A percentile compares a stretch with the other conserved stretches of the same genome.
These are phyloP conservation scores for Drosophila histrio DNA, from an alignment of 2,888 invertebrate genomes.

Conservation along the genomic window DNA sequence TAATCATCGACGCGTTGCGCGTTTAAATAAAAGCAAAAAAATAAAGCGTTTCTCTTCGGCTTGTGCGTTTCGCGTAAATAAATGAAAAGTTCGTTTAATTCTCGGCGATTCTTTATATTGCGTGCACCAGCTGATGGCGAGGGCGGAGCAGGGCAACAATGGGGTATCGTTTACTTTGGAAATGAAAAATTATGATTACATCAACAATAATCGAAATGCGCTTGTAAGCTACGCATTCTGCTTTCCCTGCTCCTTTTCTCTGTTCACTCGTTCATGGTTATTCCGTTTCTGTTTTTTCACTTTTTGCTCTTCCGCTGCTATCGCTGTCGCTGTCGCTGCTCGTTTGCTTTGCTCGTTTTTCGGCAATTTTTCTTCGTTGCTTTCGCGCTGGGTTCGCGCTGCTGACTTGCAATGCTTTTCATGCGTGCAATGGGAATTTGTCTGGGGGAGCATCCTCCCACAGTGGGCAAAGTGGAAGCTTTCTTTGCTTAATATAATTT, in stretches of 20 bases:
- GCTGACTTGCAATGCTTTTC: constrained; percentile 76
- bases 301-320: constrained; percentile 46
- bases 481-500: neutral
- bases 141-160: neutral
- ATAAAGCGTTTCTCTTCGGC: constrained; percentile 30
- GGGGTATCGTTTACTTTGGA: constrained; percentile 76
- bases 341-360: constrained; percentile 46
- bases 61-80: constrained; percentile 71
- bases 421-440: constrained; percentile 63
- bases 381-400: constrained; percentile 60
- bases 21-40: constrained; percentile 55
- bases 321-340: constrained; percentile 38
- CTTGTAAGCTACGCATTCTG: constrained; percentile 69
- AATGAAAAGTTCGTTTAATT: constrained; percentile 78
- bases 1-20: constrained; percentile 71
- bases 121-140: neutral
- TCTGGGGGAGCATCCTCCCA: constrained; percentile 5
- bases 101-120: constrained; percentile 65
- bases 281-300: constrained; percentile 11
- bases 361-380: constrained; percentile 73
- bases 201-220: constrained; percentile 80
- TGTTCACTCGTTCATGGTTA: constrained; percentile 12
- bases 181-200: constrained; percentile 80
- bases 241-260: constrained; percentile 2
- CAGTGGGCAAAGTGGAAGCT: neutral